phyloP scores from a whole-genome alignment of 2,888 invertebrate species.

The Odontocolon sp. region DNA sequence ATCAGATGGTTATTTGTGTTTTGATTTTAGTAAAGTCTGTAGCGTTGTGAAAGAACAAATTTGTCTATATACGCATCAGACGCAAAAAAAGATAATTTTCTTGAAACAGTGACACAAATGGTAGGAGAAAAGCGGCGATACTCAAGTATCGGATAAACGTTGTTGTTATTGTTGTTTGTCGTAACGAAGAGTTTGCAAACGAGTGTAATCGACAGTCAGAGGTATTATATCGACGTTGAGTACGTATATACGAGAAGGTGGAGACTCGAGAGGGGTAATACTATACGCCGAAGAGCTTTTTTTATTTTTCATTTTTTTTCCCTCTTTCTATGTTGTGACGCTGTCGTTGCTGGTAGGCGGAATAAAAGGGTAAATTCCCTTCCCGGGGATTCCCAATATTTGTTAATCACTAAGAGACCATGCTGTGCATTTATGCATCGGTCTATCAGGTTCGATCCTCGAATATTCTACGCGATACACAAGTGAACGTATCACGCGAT shows the following conservation, averaged over 20 bases:
- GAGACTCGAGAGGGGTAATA: constrained; percentile 5
- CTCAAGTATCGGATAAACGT: background rate
- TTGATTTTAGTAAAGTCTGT: no score
- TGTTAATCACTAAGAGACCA: constrained; percentile 73
- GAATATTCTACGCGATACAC: constrained; percentile 3
- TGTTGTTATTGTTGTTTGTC: constrained; percentile 4
- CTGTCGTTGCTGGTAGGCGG: constrained; percentile 16
- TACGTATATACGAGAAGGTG: background rate
- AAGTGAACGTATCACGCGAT: constrained; percentile 24
- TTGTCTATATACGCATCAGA: no score
- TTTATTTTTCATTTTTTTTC: constrained; percentile 24
- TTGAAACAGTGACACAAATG: no score
- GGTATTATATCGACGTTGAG: constrained; percentile 3
- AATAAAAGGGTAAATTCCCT: constrained; percentile 29
- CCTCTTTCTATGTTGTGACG: background rate
- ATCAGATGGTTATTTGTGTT: no score
- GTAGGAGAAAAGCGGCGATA: no score
- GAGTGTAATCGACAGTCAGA: background rate
- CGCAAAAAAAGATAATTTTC: no score
- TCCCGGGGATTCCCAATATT: constrained; percentile 64
- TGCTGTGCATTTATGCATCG: constrained; percentile 59
- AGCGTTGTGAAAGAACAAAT: no score
- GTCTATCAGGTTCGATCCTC: constrained; percentile 23
- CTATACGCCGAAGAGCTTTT: background rate
- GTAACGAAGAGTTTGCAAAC: no score